phyloP scores from a whole-genome alignment of 1,140 invertebrate species.

The Popillia japonica region DNA sequence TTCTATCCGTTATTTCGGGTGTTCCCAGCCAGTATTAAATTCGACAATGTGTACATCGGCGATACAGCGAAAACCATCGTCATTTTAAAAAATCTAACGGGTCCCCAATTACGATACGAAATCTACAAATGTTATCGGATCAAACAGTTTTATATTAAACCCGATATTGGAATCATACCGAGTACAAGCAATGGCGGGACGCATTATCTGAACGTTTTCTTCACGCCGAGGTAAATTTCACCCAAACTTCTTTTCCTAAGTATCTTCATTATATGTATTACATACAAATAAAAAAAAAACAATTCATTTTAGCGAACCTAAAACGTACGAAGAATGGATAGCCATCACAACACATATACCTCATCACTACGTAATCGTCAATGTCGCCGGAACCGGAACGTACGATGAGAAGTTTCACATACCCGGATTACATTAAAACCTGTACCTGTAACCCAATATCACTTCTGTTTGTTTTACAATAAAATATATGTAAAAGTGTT shows the following conservation, averaged over 20 bases:
- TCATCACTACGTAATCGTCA: background rate
- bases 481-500: no score
- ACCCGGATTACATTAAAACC: slow-evolving; percentile 30
- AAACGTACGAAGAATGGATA: slow-evolving; percentile 6
- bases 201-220: slow-evolving; percentile 43
- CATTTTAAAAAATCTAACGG: slow-evolving; percentile 45
- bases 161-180: slow-evolving; percentile 43
- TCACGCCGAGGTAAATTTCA: slow-evolving; percentile 48
- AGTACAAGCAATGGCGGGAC: slow-evolving; percentile 41
- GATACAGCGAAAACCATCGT: slow-evolving; percentile 43
- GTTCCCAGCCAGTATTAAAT: slow-evolving; percentile 44
- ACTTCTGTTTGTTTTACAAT: no score
- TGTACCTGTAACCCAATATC: no score
- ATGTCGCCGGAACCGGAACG: background rate
- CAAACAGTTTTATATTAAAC: slow-evolving; percentile 42
- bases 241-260: background rate
- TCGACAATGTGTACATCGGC: slow-evolving; percentile 44
- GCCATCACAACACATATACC: background rate
- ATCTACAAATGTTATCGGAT: slow-evolving; percentile 44
- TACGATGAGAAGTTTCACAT: slow-evolving; percentile 7
- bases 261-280: background rate
- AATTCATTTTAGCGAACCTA: slow-evolving; percentile 12
- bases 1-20: slow-evolving; percentile 47
- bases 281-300: background rate
- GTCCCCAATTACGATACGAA: slow-evolving; percentile 42